A percentile compares a stretch with the other conserved stretches of the same genome.
Evolutionary conservation across 2,113 vertebrate genomes (phyloP).

Genomic region (Lucifuga dentata): DNA sequence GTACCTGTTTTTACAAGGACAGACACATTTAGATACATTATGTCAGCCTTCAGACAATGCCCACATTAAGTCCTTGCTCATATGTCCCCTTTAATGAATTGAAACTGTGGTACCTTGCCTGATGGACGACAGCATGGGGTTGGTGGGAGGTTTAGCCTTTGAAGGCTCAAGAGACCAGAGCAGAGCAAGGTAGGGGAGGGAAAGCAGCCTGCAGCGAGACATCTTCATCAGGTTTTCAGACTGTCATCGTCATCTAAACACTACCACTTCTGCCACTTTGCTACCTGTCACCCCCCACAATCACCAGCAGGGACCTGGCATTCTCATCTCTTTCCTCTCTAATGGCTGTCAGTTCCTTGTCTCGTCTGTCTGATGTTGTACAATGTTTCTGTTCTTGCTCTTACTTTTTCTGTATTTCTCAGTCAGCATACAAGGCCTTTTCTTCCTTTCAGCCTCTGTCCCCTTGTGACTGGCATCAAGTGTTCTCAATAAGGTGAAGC

Average conservation of each 20-base stretch:
- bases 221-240: constrained; percentile 16
- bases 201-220: neutral
- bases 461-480: constrained; percentile 23
- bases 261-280: constrained; percentile 3
- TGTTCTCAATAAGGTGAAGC: constrained; percentile 8
- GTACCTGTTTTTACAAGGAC: constrained; percentile 62
- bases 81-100: constrained; percentile 57
- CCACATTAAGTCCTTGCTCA: constrained; percentile 60
- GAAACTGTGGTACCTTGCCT: constrained; percentile 51
- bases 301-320: neutral
- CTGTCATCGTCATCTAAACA: neutral
- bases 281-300: neutral
- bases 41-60: constrained; percentile 47
- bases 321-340: neutral
- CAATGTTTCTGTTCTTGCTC: neutral
- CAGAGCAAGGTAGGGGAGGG: neutral
- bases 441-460: constrained; percentile 25
- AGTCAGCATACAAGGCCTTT: constrained; percentile 6
- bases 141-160: constrained; percentile 1
- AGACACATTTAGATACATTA: constrained; percentile 58
- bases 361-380: neutral
- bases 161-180: constrained; percentile 5
- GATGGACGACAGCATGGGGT: constrained; percentile 28
- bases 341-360: constrained; percentile 20
- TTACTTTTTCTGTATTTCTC: neutral